Conservation (phyloP, 2,888 invertebrate genomes). For the Catocala nupta region DNA sequence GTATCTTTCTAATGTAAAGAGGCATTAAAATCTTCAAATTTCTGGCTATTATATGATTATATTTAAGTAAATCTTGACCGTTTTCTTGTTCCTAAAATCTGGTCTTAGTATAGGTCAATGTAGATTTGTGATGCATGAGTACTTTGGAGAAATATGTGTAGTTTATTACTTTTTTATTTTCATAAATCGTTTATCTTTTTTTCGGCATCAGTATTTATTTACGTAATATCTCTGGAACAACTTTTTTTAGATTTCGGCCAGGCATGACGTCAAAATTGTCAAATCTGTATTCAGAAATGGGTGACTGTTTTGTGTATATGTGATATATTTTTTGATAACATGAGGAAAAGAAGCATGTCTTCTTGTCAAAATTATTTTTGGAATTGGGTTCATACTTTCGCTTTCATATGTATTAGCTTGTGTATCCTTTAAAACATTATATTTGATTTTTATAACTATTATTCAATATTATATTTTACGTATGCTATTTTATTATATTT, state of each 20-base stretch:
- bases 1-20: no score
- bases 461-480: background rate
- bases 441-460: background rate
- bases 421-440: background rate
- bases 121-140: slow-evolving; percentile 45
- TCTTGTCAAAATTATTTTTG: slow-evolving; percentile 8
- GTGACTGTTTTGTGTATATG: no score
- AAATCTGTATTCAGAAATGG: background rate
- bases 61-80: background rate
- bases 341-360: slow-evolving; percentile 6
- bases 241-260: slow-evolving; percentile 6
- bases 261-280: slow-evolving; percentile 22
- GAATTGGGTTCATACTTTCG: slow-evolving; percentile 4
- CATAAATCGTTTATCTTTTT: background rate
- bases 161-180: slow-evolving; percentile 6
- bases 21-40: background rate
- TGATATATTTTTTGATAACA: no score
- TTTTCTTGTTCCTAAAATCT: slow-evolving; percentile 28
- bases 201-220: no score
- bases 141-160: slow-evolving; percentile 26
- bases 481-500: background rate
- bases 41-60: background rate
- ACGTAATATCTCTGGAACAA: no score
- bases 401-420: slow-evolving; percentile 1
- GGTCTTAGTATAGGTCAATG: slow-evolving; percentile 29